Conservation (phyloP, 2,113 vertebrate genomes). For the Stomatorhinus ivindoensis region DNA sequence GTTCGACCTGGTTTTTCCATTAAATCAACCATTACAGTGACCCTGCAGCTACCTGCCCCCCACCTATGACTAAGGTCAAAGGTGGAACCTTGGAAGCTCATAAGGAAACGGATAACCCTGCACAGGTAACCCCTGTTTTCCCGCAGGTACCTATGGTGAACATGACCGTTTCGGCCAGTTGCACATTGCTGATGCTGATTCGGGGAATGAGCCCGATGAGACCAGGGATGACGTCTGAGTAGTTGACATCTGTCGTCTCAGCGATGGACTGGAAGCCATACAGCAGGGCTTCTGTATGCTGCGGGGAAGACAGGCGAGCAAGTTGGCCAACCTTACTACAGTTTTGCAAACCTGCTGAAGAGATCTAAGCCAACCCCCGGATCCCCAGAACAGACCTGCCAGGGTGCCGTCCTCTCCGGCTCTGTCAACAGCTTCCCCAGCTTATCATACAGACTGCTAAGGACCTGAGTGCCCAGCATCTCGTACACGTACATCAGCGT, state of each 20-base stretch:
- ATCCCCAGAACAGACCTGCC: slow-evolving; percentile 72
- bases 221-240: slow-evolving; percentile 92
- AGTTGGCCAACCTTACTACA: not conserved
- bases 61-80: not conserved
- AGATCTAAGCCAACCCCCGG: not conserved
- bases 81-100: not conserved
- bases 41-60: not conserved
- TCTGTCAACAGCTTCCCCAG: slow-evolving; percentile 81
- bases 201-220: slow-evolving; percentile 91
- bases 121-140: not conserved
- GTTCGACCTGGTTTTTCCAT: not conserved
- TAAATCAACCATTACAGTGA: not conserved
- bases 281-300: slow-evolving; percentile 91
- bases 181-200: slow-evolving; percentile 88
- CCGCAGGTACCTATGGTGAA: slow-evolving; percentile 77
- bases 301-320: not conserved
- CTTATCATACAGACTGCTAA: slow-evolving; percentile 92
- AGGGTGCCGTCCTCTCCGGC: slow-evolving; percentile 71
- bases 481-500: slow-evolving; percentile 97
- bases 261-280: slow-evolving; percentile 98
- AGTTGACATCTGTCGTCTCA: slow-evolving; percentile 92
- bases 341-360: not conserved
- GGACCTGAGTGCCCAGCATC: slow-evolving; percentile 89
- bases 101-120: not conserved
- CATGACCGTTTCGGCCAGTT: slow-evolving; percentile 94